These are phyloP conservation scores for Periophthalmus modestus DNA, from an alignment of 2,113 vertebrate species.

Conservation along the genomic window DNA sequence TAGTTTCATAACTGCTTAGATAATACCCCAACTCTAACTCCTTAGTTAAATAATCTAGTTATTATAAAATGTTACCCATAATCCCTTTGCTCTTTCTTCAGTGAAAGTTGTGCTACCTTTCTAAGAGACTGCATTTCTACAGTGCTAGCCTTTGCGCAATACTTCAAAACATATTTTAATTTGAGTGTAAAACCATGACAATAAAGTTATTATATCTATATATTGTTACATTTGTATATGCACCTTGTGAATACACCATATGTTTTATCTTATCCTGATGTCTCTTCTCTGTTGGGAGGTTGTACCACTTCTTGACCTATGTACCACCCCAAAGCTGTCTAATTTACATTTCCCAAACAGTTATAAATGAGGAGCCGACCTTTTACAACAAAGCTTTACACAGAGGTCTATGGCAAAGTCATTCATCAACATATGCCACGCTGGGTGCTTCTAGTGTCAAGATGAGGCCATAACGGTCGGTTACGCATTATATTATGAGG, in stretches of 20 bases:
- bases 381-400: not conserved
- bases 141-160: not conserved
- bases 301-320: not conserved
- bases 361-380: not conserved
- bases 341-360: not conserved
- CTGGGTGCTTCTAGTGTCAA: not conserved
- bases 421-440: constrained; percentile 1
- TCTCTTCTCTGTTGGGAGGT: not conserved
- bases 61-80: too few relatives aligned
- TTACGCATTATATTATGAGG: not conserved
- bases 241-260: not conserved
- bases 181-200: not conserved
- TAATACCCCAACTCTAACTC: too few relatives aligned
- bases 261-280: not conserved
- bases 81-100: too few relatives aligned
- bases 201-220: not conserved
- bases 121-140: too few relatives aligned
- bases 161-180: not conserved
- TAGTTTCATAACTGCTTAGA: too few relatives aligned
- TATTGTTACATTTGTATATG: not conserved
- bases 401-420: not conserved
- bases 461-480: not conserved
- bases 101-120: too few relatives aligned
- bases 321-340: not conserved
- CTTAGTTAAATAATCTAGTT: too few relatives aligned